Base-by-base conservation (phyloP, 1,140 invertebrate species). In the Cataglyphis hispanica region DNA sequence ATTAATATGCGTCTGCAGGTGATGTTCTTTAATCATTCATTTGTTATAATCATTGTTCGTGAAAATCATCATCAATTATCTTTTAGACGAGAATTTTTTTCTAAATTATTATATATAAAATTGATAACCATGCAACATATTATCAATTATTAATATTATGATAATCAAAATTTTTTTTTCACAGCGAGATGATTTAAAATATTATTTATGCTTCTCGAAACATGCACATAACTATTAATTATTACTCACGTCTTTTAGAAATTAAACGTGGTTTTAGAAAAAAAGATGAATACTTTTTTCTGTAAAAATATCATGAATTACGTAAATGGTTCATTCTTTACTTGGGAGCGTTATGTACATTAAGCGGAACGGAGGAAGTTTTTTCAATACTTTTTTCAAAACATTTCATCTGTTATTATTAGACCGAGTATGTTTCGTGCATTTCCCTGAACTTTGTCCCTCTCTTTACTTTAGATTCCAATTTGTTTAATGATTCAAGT, bases 21-120 rank as follows among this genome's bases (percentile, higher is more conserved):
- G 61, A 46, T 31, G n/a, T 40, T 78, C 40, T 80, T 67, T 80
- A 43, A 37, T 40, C 25, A 80, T 53, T 66, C 5, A 31, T 78
- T 66, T 53, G 8, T 66, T 13, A 34, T 19, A 16, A 46, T 13
- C 3, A 8, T 27, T 53, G 3, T 43, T 13, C 37, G 25, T 37
- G 34, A 37, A 34, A 66, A 43, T 56, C n/a, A 46, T 27, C 22
- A 34, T 77, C n/a, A 13, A 64, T 11, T 43, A 43, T 40, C 7
- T 10, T 40, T 40, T 40, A 11, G 40, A 40, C 10, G n/a, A n/a
- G n/a, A n/a, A n/a, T 40, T 46, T 46, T 13, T 40, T 46, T 46
- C 3, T 16, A 2, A 43, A 8, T 46, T 46, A 46, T 13, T 50
- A 19, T 50, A 50, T 16, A 50, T 50, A 19, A 16, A 50, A 50